Evolutionary conservation across 2,888 invertebrate genomes (phyloP).

Genomic region (Pycnomerus fuliginosus): DNA sequence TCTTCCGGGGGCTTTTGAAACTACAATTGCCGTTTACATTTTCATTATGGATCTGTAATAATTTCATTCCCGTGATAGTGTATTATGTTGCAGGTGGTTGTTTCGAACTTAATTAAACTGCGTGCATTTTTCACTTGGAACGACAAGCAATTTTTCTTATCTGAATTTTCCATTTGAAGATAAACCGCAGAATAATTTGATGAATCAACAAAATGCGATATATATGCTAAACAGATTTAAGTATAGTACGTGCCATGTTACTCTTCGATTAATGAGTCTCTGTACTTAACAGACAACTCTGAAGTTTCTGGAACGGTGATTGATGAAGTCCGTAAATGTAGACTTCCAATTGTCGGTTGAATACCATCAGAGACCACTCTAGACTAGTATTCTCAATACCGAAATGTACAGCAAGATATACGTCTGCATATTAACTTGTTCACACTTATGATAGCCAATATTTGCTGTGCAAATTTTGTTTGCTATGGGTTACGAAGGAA

Average conservation of each 20-base stretch:
- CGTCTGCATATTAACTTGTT: conserved; percentile 39
- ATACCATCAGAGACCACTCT: conserved; percentile 27
- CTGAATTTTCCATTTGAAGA: conserved; percentile 22
- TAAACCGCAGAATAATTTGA: conserved; percentile 5
- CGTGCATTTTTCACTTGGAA: conserved; percentile 29
- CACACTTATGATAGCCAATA: conserved; percentile 43
- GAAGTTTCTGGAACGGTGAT: conserved; percentile 42
- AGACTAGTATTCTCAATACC: conserved; percentile 19
- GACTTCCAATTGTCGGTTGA: conserved; percentile 39
- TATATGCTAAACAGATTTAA: conserved; percentile 18
- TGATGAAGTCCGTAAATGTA: conserved; percentile 44
- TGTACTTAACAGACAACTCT: conserved; percentile 43
- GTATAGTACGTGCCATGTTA: conserved; percentile 24
- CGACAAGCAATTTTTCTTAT: conserved; percentile 31
- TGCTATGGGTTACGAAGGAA: conserved; percentile 28
- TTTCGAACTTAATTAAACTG: conserved; percentile 28
- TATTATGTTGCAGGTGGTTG: conserved; percentile 27
- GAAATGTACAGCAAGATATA: conserved; percentile 31
- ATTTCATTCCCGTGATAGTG: conserved; percentile 19
- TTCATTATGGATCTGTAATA: conserved; percentile 25
- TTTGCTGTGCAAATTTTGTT: conserved; percentile 44
- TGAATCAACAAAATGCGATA: conserved; percentile 17
- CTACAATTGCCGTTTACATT: conserved; percentile 23
- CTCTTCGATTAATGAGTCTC: conserved; percentile 40
- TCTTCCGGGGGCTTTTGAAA: too few species aligned